A percentile compares a stretch with the other conserved stretches of the same genome.
Evolutionary conservation across 2,888 invertebrate species (phyloP).

Genomic region (Thysanoteuthis rhombus): DNA sequence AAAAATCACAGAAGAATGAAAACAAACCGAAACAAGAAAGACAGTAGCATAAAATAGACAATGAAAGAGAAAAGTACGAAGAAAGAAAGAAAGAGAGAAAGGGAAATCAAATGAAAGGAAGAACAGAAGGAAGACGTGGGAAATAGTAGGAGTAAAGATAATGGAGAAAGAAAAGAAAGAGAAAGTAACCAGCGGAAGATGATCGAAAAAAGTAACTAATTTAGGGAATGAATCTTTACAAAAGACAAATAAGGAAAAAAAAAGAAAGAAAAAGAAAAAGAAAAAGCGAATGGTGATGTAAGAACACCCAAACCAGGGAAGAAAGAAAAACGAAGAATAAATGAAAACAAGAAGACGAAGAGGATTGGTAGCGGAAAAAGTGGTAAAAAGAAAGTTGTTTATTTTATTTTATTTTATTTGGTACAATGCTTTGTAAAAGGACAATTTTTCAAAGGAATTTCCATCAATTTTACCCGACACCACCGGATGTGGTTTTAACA

Average conservation of each 20-base stretch:
- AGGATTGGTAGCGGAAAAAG: neutral
- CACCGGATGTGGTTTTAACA: neutral
- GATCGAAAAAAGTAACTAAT: neutral
- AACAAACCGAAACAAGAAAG: no score
- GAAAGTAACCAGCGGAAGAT: neutral
- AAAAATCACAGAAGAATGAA: no score
- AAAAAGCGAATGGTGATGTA: neutral
- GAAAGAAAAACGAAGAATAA: neutral
- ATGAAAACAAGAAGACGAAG: neutral
- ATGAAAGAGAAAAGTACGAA: no score
- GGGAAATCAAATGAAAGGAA: neutral
- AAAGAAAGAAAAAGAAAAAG: neutral
- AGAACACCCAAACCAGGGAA: neutral
- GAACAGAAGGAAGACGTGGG: neutral
- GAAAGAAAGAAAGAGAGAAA: neutral
- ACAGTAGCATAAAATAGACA: no score
- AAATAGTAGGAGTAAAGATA: fast-evolving
- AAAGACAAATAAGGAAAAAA: neutral
- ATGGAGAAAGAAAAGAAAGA: neutral
- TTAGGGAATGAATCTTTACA: no score
- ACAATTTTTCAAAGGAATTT: neutral
- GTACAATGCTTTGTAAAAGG: neutral
- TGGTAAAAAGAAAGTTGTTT: neutral
- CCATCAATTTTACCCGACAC: neutral
- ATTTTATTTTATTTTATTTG: no score